Evolutionary conservation across 2,113 vertebrate species (phyloP).

Genomic region (Apteryx mantelli): DNA sequence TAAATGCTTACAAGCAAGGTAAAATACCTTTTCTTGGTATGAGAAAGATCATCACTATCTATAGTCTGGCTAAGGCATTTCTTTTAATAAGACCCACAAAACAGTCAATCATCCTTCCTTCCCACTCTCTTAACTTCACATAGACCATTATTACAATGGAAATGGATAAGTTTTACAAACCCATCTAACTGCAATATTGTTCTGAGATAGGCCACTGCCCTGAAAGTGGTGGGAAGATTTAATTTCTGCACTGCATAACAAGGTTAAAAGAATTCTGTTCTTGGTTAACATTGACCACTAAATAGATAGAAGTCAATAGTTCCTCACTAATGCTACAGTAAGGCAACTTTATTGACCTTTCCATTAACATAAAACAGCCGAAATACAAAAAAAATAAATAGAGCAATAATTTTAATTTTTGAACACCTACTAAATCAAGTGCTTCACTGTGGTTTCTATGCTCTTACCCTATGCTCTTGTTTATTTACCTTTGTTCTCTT

Average conservation of each 20-base stretch:
- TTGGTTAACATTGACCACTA: conserved; percentile 47
- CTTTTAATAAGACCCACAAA: neutral
- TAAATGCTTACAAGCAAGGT: neutral
- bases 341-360: conserved; percentile 11
- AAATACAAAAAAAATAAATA: conserved; percentile 23
- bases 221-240: conserved; percentile 37
- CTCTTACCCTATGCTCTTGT: neutral
- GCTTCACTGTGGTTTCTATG: accelerated
- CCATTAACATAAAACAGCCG: conserved; percentile 18
- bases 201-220: neutral
- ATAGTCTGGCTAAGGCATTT: neutral
- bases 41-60: neutral
- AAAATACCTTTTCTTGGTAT: neutral
- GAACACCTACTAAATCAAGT: neutral
- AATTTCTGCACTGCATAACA: conserved; percentile 46
- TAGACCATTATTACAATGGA: neutral
- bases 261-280: conserved; percentile 11
- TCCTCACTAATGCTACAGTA: conserved; percentile 34
- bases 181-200: neutral
- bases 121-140: neutral
- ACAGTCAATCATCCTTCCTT: neutral
- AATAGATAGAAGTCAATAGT: conserved; percentile 63
- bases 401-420: neutral
- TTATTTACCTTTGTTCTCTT: neutral
- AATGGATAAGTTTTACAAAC: neutral